Base-by-base conservation (phyloP, 2,888 invertebrate species). In the Oligia strigilis region DNA sequence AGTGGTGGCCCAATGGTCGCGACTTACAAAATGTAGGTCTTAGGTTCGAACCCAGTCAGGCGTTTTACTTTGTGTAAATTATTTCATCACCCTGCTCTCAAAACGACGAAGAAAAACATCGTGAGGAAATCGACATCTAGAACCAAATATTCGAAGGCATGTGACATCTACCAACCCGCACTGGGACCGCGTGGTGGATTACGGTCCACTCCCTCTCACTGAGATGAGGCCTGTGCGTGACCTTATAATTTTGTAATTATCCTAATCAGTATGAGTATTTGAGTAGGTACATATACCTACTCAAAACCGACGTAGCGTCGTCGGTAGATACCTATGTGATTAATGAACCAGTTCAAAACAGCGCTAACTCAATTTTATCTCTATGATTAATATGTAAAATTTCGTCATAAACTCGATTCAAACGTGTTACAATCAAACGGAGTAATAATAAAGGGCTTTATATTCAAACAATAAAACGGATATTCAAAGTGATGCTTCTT, bases 391-490 rank as follows among this genome's bases (percentile, higher is more conserved):
- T 91, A 91, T 87, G 87, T 92, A 91, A 92, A 92, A 94, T 93
- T 91, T 89, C 62, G 83, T 87, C 93, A 93, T 94, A 93, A 94
- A 94, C 91, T 87, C 88, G 88, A 92, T 93, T 88, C 84, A 92
- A 94, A 93, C 92, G 93, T 94, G 94, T 93, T 93, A 94, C 92
- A 94, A 94, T 95, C 93, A 92, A 94, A 95, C 91, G 87, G 93
- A 90, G 94, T 91, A 93, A 92, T 96, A 95, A 91, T 91, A 95
- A 95, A 94, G 91, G 92, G 92, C 95, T 95, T 96, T 95, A 96
- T 94, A 95, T 93, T 95, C 94, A 91, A 94, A 96, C 95, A 94
- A 94, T 97, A 96, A 97, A 97, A 96, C 91, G 94, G 94, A 94
- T 94, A 94, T 94, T 94, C 93, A 92, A 78, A 93, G 62, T 92